Base-by-base conservation (phyloP, 2,888 invertebrate species). In the Sicus ferrugineus region DNA sequence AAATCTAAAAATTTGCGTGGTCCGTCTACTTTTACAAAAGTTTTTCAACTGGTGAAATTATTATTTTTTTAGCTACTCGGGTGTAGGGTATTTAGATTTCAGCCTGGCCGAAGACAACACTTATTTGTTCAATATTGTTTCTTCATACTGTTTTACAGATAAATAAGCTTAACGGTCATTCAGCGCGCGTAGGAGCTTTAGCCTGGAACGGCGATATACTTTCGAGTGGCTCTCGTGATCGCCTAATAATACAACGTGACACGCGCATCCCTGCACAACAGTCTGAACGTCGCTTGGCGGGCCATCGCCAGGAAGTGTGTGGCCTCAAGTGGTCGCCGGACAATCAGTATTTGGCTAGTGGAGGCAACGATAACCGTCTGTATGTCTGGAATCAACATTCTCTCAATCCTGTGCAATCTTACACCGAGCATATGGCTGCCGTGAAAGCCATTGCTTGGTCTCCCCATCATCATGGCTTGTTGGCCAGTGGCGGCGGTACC, bases 391-490 rank as follows among this genome's bases (percentile, higher is more conserved):
- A 90, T 82, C 88, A 94, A 88, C 94, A 95, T 81, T 93, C 94
- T 0, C 86, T 93, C 3, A 89, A 91, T 3, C 97, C 98, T 0
- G 93, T 97, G 67, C 97, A 98, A 86, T 96, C 96, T 2, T 98
- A 98, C 86, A 94, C 95, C 0, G 84, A 98, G 76, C 98, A 99
- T 87, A 89, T 96, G 85, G 98, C 98, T 0, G 98, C 97, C 0
- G 97, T 97, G 11, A 99, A 98, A 86, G 98, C 98, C 0, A 97
- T 98, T 76, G 97, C 98, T 26, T 98, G 98, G 98, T 98, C 97
- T 2, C 98, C 98, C 0, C 98, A 98, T 87, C 98, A 98, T 86
- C 98, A 98, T 86, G 98, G 98, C 0, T 87, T 98, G 64, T 86
- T 98, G 72, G 98, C 98, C 0, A 95, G 95, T 48, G 98, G 98